Conservation (phyloP, 2,113 vertebrate genomes). For the Climacteris rufus region DNA sequence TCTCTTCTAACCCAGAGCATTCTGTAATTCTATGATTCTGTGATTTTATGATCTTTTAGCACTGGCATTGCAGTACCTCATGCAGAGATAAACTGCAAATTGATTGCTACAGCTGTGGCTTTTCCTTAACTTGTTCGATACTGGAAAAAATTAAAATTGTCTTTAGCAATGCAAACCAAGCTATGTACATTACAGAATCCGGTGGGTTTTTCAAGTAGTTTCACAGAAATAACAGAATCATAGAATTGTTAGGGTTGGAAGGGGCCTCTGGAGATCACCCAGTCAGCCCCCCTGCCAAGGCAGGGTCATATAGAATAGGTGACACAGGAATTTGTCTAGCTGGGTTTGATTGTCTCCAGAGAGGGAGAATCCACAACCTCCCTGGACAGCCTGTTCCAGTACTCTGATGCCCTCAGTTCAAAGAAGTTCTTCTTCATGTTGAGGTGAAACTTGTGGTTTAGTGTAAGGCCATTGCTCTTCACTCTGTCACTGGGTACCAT, state of each 20-base stretch:
- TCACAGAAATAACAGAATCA: neutral
- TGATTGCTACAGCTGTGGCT: neutral
- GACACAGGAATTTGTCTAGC: neutral
- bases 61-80: neutral
- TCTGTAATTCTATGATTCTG: neutral
- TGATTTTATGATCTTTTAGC: neutral
- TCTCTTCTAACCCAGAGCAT: neutral
- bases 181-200: neutral
- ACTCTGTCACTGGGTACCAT: neutral
- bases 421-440: neutral
- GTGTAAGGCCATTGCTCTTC: neutral
- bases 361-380: neutral
- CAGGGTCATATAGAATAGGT: neutral
- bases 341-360: neutral
- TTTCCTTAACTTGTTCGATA: neutral
- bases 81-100: neutral
- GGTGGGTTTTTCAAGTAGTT: neutral
- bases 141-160: neutral
- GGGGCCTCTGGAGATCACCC: neutral
- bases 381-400: neutral
- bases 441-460: neutral
- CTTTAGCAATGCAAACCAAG: neutral
- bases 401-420: neutral
- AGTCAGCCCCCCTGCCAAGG: neutral
- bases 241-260: neutral